phyloP scores from a whole-genome alignment of 2,113 vertebrate genomes.

The Alces alces region DNA sequence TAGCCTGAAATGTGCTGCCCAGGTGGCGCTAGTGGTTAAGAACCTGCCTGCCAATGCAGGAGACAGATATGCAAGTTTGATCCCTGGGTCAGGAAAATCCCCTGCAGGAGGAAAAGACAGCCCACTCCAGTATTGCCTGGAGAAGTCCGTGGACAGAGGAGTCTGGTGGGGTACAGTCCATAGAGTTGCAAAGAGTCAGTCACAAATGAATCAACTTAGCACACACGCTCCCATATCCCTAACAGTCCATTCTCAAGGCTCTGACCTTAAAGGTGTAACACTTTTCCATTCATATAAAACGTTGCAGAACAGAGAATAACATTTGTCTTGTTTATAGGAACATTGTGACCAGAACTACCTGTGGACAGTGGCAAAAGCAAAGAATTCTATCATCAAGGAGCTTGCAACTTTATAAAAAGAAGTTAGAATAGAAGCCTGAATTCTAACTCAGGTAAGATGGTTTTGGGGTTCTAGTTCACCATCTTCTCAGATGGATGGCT shows the following conservation, averaged over 20 bases:
- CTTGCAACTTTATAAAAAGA: background rate
- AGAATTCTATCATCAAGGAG: background rate
- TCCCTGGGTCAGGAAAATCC: background rate
- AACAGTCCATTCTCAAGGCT: background rate
- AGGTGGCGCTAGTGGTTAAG: background rate
- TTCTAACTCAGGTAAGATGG: background rate
- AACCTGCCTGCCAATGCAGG: background rate
- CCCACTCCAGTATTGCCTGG: background rate
- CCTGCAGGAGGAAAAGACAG: background rate
- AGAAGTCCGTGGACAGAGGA: background rate
- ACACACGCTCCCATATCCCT: background rate
- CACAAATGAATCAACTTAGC: background rate
- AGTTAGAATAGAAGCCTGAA: background rate
- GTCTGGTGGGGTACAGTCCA: background rate
- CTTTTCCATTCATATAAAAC: background rate
- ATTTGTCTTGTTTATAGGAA: background rate
- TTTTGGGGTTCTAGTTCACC: background rate
- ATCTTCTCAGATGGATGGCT: background rate
- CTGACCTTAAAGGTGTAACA: background rate
- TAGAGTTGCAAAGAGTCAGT: background rate
- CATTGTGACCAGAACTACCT: background rate
- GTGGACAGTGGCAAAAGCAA: background rate
- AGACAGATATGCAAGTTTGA: background rate
- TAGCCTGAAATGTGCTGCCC: background rate
- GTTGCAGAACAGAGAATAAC: background rate